Percentiles rank a stretch among this genome's conserved stretches.
Conservation (phyloP, 1,140 invertebrate genomes). For the Lucilia cuprina region DNA sequence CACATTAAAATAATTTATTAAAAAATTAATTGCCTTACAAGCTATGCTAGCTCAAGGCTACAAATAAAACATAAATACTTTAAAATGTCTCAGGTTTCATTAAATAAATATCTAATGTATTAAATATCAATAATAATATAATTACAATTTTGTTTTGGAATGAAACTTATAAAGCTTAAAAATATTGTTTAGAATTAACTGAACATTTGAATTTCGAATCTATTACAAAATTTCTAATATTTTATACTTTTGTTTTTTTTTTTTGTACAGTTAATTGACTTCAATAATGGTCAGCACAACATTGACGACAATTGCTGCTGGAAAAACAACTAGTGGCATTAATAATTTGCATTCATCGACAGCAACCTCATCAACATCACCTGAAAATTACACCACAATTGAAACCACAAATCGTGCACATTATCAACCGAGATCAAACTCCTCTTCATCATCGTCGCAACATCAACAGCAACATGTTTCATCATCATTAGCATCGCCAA, state of each 20-base stretch:
- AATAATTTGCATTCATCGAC: conserved; percentile 55
- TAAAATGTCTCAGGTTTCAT: too few species aligned
- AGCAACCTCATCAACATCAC: conserved; percentile 46
- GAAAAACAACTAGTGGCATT: conserved; percentile 58
- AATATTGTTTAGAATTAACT: too few species aligned
- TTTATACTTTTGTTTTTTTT: background rate
- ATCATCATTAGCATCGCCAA: conserved; percentile 35
- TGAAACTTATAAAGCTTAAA: too few species aligned
- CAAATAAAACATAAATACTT: too few species aligned
- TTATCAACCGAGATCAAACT: background rate
- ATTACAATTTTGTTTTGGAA: too few species aligned
- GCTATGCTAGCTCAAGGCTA: too few species aligned
- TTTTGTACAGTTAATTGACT: conserved; percentile 56
- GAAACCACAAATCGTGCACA: conserved; percentile 30
- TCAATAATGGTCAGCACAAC: conserved; percentile 63
- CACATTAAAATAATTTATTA: too few species aligned
- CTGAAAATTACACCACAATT: conserved; percentile 37
- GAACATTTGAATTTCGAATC: too few species aligned
- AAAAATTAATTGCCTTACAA: too few species aligned
- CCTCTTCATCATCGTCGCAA: conserved; percentile 19
- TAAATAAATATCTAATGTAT: too few species aligned
- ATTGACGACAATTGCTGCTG: conserved; percentile 61
- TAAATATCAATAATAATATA: too few species aligned
- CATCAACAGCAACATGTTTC: conserved; percentile 41
- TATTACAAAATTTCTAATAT: background rate